Conservation (phyloP, 37 sponge, comb jelly and placozoan genomes). For the Beroe forskalii region DNA sequence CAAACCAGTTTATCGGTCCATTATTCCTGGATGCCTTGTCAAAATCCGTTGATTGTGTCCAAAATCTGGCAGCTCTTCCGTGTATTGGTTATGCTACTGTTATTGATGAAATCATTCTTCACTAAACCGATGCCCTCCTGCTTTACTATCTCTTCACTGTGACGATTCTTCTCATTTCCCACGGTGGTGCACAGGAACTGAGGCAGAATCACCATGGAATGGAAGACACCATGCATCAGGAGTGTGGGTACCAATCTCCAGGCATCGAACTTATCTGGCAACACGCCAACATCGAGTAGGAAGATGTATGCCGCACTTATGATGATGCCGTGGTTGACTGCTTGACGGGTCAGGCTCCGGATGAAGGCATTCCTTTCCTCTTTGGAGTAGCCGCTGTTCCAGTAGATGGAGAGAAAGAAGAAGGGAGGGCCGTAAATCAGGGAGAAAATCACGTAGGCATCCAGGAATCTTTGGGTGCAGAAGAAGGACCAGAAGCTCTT, state of each 20-base stretch:
- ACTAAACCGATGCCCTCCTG: not conserved
- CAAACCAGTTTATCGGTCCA: no score
- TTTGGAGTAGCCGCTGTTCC: not conserved
- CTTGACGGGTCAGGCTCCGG: not conserved
- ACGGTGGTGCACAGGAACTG: not conserved
- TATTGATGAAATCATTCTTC: no score
- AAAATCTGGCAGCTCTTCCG: not conserved
- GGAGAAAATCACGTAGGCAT: constrained; percentile 9
- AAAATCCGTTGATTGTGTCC: not conserved
- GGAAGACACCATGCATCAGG: not conserved
- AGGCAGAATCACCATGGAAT: not conserved
- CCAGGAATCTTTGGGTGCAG: not conserved
- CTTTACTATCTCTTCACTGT: not conserved
- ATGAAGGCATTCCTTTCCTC: not conserved
- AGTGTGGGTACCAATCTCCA: not conserved
- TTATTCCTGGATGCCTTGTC: no score
- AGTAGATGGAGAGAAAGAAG: not conserved
- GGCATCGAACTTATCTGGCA: not conserved
- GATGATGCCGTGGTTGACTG: not conserved
- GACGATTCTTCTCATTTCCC: no score
- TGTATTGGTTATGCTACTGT: no score
- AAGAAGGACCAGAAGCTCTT: not conserved
- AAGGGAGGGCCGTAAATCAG: not conserved
- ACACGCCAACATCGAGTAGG: not conserved
- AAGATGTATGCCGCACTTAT: not conserved